These are phyloP conservation scores for Azemiops feae DNA, from an alignment of 2,113 vertebrate species.

Conservation along the genomic window DNA sequence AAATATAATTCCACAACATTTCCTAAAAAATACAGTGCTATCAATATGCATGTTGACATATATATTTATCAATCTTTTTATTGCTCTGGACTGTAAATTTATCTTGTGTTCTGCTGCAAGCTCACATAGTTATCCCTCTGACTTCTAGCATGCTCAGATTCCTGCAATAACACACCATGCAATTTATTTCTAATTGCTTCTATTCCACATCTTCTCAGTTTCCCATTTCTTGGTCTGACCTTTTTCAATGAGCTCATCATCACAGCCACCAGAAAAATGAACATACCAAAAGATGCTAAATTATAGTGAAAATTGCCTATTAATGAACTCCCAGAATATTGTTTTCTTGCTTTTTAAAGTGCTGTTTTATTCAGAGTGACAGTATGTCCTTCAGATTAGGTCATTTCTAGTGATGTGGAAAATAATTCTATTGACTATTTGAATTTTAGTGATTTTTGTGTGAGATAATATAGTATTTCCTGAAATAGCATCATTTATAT, in stretches of 20 bases:
- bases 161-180: background rate
- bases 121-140: background rate
- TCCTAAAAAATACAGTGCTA: background rate
- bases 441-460: background rate
- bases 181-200: slow-evolving; percentile 21
- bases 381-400: slow-evolving; percentile 13
- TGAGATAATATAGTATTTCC: background rate
- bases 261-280: slow-evolving; percentile 1
- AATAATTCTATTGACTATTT: background rate
- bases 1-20: background rate
- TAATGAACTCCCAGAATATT: slow-evolving; percentile 20
- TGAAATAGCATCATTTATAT: background rate
- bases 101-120: background rate
- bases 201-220: slow-evolving; percentile 12
- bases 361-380: background rate
- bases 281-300: background rate
- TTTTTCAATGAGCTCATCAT: slow-evolving; percentile 18
- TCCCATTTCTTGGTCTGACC: slow-evolving; percentile 10
- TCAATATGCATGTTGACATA: background rate
- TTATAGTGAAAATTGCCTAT: slow-evolving; percentile 5
- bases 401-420: background rate
- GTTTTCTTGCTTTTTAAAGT: slow-evolving; percentile 9
- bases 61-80: background rate
- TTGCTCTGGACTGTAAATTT: background rate
- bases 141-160: background rate